Evolutionary conservation across 2,113 vertebrate genomes (phyloP).

Genomic region (Tupaia chinensis): DNA sequence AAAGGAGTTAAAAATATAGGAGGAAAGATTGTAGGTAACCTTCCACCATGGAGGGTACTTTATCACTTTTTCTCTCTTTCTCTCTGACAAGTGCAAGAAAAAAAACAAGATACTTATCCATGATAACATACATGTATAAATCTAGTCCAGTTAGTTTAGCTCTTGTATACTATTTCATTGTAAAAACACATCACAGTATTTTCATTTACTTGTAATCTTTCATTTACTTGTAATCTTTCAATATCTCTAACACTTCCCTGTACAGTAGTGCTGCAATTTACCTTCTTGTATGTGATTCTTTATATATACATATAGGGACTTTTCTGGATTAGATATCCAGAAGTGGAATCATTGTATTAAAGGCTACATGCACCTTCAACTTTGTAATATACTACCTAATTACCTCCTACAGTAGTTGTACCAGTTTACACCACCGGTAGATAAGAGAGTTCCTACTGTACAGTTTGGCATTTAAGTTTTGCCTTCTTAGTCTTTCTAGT

Average conservation of each 20-base stretch:
- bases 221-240: not conserved
- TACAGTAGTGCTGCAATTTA: not conserved
- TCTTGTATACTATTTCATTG: conserved; percentile 25
- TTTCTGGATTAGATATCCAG: not conserved
- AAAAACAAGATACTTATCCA: not conserved
- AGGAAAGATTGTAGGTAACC: too few species aligned
- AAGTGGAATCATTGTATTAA: not conserved
- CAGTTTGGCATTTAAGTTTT: conserved; percentile 18
- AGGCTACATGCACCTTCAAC: not conserved
- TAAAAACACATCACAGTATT: not conserved
- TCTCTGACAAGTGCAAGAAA: too few species aligned
- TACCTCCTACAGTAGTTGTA: not conserved
- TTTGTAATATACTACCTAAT: conserved; percentile 22
- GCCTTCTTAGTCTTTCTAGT: not conserved
- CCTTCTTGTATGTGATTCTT: not conserved
- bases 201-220: not conserved
- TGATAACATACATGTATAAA: not conserved
- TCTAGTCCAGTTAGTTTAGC: conserved; percentile 33
- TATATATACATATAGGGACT: not conserved
- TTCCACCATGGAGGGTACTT: too few species aligned
- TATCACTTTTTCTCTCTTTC: too few species aligned
- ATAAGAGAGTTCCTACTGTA: conserved; percentile 10
- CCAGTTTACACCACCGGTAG: not conserved
- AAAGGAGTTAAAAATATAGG: too few species aligned
- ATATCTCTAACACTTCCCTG: not conserved